Conservation (phyloP, 2,113 vertebrate genomes). For the Xiphophorus hellerii region DNA sequence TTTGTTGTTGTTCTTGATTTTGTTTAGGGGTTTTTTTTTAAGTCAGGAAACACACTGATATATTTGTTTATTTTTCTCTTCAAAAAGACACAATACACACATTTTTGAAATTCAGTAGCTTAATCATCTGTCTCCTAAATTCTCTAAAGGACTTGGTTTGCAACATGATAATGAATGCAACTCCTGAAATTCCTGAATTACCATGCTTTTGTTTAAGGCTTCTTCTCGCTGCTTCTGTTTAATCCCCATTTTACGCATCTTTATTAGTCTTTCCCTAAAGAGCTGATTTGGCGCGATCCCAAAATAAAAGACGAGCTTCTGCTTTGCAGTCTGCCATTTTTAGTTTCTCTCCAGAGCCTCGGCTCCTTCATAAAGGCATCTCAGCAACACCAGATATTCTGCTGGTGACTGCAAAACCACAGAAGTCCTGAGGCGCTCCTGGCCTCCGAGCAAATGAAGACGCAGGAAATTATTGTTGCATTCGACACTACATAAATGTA, state of each 20-base stretch:
- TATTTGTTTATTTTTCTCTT: neutral
- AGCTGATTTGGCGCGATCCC: neutral
- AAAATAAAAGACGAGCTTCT: neutral
- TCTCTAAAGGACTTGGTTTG: neutral
- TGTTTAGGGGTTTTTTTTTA: neutral
- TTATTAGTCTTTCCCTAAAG: neutral
- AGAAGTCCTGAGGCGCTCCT: no score
- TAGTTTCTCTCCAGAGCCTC: no score
- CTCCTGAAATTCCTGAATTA: neutral
- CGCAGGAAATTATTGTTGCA: no score
- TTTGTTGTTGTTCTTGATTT: neutral
- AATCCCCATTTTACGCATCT: neutral
- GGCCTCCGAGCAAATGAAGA: no score
- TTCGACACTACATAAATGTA: no score
- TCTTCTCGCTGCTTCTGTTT: neutral
- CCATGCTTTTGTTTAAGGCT: neutral
- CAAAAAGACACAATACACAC: neutral
- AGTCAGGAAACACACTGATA: neutral
- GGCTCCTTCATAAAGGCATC: no score
- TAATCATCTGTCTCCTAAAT: no score
- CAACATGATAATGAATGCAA: neutral
- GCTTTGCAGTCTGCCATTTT: neutral
- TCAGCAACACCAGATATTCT: no score
- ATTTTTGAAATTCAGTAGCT: no score
- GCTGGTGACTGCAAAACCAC: no score